Percentiles rank a stretch among this genome's conserved stretches.
phyloP scores from a whole-genome alignment of 2,113 vertebrate species.

The Amphiprion ocellaris region DNA sequence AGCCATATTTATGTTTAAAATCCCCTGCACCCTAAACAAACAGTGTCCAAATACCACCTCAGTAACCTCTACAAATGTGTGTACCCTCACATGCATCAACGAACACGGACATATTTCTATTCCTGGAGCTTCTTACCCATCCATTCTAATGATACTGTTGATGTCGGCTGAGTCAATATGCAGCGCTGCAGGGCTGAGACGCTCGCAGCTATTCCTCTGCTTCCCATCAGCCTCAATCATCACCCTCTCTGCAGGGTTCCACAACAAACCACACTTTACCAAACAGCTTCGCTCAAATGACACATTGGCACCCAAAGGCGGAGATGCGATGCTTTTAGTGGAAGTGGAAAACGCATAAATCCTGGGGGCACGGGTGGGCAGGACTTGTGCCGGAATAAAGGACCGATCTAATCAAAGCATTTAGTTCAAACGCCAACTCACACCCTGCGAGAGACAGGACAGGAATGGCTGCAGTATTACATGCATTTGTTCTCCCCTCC shows the following conservation, averaged over 20 bases:
- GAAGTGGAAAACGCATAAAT: conserved; percentile 47
- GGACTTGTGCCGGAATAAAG: conserved; percentile 43
- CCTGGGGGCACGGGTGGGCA: background rate
- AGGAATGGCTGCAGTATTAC: conserved; percentile 21
- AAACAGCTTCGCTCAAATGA: conserved; percentile 58
- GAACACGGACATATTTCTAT: conserved; percentile 21
- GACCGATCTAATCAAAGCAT: conserved; percentile 65
- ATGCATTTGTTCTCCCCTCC: conserved; percentile 54
- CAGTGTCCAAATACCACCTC: background rate
- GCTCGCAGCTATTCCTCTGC: conserved; percentile 27
- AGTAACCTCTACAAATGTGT: background rate
- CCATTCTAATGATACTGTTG: conserved; percentile 47
- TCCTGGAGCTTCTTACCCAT: conserved; percentile 36
- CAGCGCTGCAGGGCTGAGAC: conserved; percentile 24
- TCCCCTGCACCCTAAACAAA: background rate
- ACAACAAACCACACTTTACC: conserved; percentile 43
- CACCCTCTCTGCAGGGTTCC: conserved; percentile 56
- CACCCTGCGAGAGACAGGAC: conserved; percentile 46
- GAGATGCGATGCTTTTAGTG: conserved; percentile 54
- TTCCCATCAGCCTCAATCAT: conserved; percentile 64
- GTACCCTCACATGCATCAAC: background rate
- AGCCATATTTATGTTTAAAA: too few relatives aligned
- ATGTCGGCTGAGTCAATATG: conserved; percentile 38
- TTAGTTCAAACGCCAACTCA: conserved; percentile 57
- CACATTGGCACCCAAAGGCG: conserved; percentile 41